A percentile compares a stretch with the other conserved stretches of the same genome.
Conservation (phyloP, 2,113 vertebrate species). For the Cairina moschata region DNA sequence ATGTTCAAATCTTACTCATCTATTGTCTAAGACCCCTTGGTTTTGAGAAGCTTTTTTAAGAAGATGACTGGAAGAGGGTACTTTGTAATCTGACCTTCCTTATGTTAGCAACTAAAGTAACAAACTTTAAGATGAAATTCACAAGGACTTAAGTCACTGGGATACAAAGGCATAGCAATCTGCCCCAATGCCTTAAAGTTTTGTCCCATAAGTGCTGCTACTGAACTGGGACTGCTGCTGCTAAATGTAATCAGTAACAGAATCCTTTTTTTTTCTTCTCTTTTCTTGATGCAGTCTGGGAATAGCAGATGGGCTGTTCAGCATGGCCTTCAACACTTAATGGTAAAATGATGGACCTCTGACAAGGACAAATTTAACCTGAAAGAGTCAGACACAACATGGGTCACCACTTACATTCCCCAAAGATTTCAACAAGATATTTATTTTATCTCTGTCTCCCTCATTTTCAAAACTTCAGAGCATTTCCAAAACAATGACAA, state of each 20-base stretch:
- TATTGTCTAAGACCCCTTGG: accelerated
- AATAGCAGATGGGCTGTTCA: background rate
- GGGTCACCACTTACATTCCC: background rate
- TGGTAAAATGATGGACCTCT: background rate
- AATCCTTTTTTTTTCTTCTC: background rate
- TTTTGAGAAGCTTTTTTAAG: background rate
- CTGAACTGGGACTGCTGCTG: background rate
- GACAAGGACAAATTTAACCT: background rate
- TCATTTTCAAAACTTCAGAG: background rate
- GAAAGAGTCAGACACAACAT: background rate
- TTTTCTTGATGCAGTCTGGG: background rate
- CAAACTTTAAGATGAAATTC: background rate
- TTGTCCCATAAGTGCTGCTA: background rate
- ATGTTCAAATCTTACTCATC: background rate
- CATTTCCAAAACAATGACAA: background rate
- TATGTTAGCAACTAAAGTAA: background rate
- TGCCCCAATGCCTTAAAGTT: background rate
- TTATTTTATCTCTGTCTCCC: background rate
- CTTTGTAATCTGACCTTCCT: background rate
- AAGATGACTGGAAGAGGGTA: background rate
- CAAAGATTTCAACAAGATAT: background rate
- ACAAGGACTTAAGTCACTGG: background rate
- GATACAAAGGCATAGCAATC: background rate
- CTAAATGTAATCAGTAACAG: background rate
- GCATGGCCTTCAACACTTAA: background rate